Base-by-base conservation (phyloP, 1,140 invertebrate genomes). In the Scylla paramamosain region DNA sequence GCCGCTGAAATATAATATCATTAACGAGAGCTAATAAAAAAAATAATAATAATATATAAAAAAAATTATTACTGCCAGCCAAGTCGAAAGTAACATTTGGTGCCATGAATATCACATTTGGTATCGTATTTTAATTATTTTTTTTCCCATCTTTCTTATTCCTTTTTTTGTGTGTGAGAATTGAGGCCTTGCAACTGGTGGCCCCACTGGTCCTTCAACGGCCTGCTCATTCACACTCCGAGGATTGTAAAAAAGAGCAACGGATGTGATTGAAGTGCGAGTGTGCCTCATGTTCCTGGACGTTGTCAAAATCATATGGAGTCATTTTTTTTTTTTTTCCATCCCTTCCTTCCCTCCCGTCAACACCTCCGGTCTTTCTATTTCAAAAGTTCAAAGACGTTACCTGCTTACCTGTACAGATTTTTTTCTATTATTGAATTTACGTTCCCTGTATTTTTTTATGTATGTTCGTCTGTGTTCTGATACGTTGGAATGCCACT, bases 71-170 rank as follows among this genome's bases (percentile, higher is more conserved):
- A n/a, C 67, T n/a, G 67, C 67, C 20, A 77, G 20, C 67, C 67
- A 77, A 77, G 12, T 77, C 52, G 45, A 46, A 45, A 88, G 45
- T 88, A 88, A 45, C 45, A 88, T 88, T 46, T 32, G 86, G 86
- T 12, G 16, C 4, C 45, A 86, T 31, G 32, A 86, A 86, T 31
- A 86, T 31, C 28, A 86, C 28, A 88, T 20, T 77, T 39, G 28
- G 8, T 29, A 28, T 29, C 29, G 12, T 32, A 25, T 20, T 31
- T 2, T 77, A 29, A 14, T 32, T 32, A 48, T 91, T 25, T 28
- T 28, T 4, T 48, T 77, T 32, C 31, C n/a, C 31, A 28, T 29
- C 91, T 32, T 90, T 29, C 16, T n/a, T 77, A 1, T n/a, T 20
- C 25, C n/a, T 77, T n/a, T 77, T 77, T 46, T 12, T 77, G 8